Evolutionary conservation across 37 sponge, comb jelly and placozoan species (phyloP), one percentile per base, ranked within the genome.

Genomic region (Cladorhizidae sp.): DNA sequence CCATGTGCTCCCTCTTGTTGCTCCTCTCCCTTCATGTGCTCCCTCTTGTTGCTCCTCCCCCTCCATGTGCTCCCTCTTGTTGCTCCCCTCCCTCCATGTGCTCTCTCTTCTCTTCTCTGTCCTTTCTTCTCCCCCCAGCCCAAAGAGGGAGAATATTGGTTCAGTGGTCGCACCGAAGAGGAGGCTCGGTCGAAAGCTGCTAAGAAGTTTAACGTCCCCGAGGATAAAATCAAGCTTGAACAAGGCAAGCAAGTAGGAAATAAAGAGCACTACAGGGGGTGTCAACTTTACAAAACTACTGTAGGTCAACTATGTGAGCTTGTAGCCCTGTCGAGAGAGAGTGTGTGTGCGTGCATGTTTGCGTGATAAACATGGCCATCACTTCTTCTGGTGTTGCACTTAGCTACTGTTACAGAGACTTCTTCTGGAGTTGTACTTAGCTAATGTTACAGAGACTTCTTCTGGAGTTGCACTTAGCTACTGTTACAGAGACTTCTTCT

Each of bases 161-260:
- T 92, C 40, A 88, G 94, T 86, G 99, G 91, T 17, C 81, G 88
- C 17, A 83, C 75, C n/a, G 88, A 93, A 58, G 90, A 88, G 1
- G 99, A 95, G 70, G 99, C 96, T 0, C 54, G 85, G 81, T 73
- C 87, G 63, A 86, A 82, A 69, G 99, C 99, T 41, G 78, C 87
- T 17, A 79, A 74, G 41, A 92, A 89, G 79, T 98, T 93, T 80
- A 88, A 86, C 33, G 78, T 87, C 6, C 74, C 90, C 25, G 78
- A 75, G 28, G 94, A 93, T 28, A 91, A 91, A 79, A 82, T 96
- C 0, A 54, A 25, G 40, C 79, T 96, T 8, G 64, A 71, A 25
- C 92, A 91, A 84, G 95, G 95, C 88, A 70, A 25, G 28, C 28
- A 17, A 65, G 26, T 22, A n/a, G n/a, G n/a, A n/a, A n/a, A n/a